Evolutionary conservation across 2,888 invertebrate species (phyloP).

Genomic region (Steromphala cineraria): DNA sequence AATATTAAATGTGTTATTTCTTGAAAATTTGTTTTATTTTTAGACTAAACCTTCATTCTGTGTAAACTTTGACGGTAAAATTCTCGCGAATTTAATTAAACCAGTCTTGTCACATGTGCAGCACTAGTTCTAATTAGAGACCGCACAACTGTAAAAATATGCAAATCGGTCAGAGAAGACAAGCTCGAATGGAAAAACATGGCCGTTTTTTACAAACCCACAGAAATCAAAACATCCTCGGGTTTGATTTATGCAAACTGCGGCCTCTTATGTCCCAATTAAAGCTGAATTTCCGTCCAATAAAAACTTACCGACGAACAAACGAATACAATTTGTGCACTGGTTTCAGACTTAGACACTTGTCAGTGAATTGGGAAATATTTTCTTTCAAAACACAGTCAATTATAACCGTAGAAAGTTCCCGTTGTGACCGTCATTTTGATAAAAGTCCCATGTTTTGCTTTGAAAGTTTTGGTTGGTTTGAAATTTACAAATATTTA

Average conservation of each 20-base stretch:
- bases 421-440: too few relatives aligned
- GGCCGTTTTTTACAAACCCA: not conserved
- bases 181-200: not conserved
- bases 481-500: too few relatives aligned
- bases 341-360: not conserved
- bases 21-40: not conserved
- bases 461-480: too few relatives aligned
- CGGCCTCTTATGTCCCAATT: not conserved
- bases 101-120: constrained; percentile 3
- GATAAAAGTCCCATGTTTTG: too few relatives aligned
- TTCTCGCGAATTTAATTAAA: not conserved
- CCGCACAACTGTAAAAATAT: constrained; percentile 3
- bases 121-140: not conserved
- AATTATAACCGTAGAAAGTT: not conserved
- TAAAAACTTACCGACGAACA: not conserved
- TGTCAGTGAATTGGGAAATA: not conserved
- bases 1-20: not conserved
- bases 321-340: not conserved
- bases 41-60: too few relatives aligned
- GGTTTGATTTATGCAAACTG: constrained; percentile 3
- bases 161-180: not conserved
- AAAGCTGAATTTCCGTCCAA: constrained; percentile 3
- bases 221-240: constrained; percentile 2
- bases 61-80: too few relatives aligned
- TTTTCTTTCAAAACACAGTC: not conserved